These are phyloP conservation scores for Andrena praecox DNA, from an alignment of 2,888 invertebrate species.

Conservation along the genomic window DNA sequence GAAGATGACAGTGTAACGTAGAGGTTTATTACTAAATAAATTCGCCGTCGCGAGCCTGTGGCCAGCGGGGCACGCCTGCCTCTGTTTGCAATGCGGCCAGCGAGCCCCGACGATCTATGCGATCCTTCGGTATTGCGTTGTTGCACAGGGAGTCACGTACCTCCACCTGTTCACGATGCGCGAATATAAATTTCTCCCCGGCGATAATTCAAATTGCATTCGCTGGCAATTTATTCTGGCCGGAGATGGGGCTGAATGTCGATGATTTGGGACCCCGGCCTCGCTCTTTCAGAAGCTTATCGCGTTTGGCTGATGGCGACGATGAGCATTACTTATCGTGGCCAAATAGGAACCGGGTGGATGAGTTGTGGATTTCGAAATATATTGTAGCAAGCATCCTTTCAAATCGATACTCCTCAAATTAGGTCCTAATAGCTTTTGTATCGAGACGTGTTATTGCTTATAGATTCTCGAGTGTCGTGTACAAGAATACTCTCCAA, in stretches of 20 bases:
- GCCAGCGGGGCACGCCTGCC: background rate
- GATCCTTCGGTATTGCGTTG: slow-evolving; percentile 18
- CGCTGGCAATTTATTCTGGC: background rate
- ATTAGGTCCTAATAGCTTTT: too few species aligned
- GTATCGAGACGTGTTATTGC: too few species aligned
- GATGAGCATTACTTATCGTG: background rate
- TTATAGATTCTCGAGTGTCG: background rate
- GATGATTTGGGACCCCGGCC: background rate
- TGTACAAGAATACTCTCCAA: background rate
- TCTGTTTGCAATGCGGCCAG: slow-evolving; percentile 22
- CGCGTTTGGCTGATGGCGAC: background rate
- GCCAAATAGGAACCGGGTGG: background rate
- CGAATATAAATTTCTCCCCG: slow-evolving; percentile 11
- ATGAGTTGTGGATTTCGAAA: too few species aligned
- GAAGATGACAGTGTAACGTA: slow-evolving; percentile 30
- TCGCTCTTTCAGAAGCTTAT: slow-evolving; percentile 5
- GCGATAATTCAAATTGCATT: slow-evolving; percentile 23
- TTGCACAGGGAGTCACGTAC: background rate
- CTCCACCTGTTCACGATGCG: background rate
- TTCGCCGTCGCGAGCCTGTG: background rate
- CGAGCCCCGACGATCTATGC: slow-evolving; percentile 15
- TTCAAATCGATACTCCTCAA: too few species aligned
- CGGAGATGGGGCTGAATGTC: background rate
- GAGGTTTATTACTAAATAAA: slow-evolving; percentile 29
- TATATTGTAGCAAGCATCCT: too few species aligned